A percentile compares a stretch with the other conserved stretches of the same genome.
Conservation (phyloP, 2,113 vertebrate species). For the Ceyx margarethae region DNA sequence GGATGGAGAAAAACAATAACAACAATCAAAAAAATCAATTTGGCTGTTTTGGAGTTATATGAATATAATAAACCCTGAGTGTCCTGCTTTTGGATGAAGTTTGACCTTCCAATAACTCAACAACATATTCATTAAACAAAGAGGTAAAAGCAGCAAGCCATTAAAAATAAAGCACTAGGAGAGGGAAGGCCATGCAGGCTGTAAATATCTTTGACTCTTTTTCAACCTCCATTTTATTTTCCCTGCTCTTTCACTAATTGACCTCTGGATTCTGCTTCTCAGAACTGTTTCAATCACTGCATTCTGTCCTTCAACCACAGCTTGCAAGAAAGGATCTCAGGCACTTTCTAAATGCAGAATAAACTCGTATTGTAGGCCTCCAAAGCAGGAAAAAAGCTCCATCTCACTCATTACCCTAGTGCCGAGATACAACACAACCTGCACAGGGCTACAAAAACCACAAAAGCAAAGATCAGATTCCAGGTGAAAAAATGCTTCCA, state of each 20-base stretch:
- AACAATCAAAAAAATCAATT: slow-evolving; percentile 33
- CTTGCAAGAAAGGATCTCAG: neutral
- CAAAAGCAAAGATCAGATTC: neutral
- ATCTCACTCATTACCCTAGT: neutral
- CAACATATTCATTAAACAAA: slow-evolving; percentile 69
- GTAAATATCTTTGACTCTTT: slow-evolving; percentile 67
- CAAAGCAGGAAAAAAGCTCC: neutral
- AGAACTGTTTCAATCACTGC: neutral
- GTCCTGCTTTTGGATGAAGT: slow-evolving; percentile 69
- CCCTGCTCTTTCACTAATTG: slow-evolving; percentile 47
- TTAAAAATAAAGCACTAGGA: slow-evolving; percentile 59
- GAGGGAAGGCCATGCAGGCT: slow-evolving; percentile 27
- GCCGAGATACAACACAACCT: neutral
- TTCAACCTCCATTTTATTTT: slow-evolving; percentile 60
- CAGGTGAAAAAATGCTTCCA: neutral
- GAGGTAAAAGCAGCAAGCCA: slow-evolving; percentile 63
- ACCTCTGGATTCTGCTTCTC: slow-evolving; percentile 29
- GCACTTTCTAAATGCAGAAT: neutral
- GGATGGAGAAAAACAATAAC: neutral
- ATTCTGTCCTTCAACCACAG: slow-evolving; percentile 32
- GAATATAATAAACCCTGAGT: slow-evolving; percentile 67
- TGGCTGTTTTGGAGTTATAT: slow-evolving; percentile 55
- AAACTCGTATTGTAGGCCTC: neutral
- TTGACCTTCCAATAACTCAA: slow-evolving; percentile 61
- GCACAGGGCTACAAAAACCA: neutral